A percentile compares a stretch with the other conserved stretches of the same genome.
phyloP scores from a whole-genome alignment of 2,113 vertebrate species.

The Lophotis ruficrista region DNA sequence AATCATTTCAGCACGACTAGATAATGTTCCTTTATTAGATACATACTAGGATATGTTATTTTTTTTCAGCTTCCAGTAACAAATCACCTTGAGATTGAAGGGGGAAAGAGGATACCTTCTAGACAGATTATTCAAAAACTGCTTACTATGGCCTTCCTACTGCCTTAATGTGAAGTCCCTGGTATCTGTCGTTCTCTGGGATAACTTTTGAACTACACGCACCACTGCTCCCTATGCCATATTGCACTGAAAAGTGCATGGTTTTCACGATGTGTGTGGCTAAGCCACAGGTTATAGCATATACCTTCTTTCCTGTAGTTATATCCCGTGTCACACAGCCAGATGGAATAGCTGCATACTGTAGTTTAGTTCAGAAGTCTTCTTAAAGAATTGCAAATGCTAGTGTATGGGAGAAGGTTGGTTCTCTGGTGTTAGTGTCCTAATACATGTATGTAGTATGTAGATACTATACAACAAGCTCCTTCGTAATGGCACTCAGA shows the following conservation, averaged over 20 bases:
- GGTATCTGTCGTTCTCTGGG: not conserved
- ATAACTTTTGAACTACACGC: not conserved
- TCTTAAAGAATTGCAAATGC: not conserved
- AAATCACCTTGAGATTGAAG: not conserved
- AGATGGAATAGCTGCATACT: not conserved
- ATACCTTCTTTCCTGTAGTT: not conserved
- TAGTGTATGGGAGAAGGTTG: not conserved
- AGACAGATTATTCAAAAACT: not conserved
- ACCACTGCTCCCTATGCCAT: not conserved
- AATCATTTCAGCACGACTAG: not conserved
- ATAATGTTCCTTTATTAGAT: not conserved
- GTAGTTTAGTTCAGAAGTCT: not conserved
- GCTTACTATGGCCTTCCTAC: not conserved
- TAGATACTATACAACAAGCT: not conserved
- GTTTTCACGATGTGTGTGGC: not conserved
- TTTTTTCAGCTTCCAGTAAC: not conserved
- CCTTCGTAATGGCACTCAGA: not conserved
- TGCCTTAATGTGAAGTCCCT: not conserved
- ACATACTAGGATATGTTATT: not conserved
- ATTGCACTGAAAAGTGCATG: not conserved
- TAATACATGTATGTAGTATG: too few species aligned
- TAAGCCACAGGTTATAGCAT: not conserved
- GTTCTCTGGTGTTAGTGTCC: not conserved
- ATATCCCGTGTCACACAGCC: not conserved
- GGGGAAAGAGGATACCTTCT: not conserved